Evolutionary conservation across 2,888 invertebrate genomes (phyloP), one percentile per base, ranked within the genome.

Genomic region (Acronicta aceris): DNA sequence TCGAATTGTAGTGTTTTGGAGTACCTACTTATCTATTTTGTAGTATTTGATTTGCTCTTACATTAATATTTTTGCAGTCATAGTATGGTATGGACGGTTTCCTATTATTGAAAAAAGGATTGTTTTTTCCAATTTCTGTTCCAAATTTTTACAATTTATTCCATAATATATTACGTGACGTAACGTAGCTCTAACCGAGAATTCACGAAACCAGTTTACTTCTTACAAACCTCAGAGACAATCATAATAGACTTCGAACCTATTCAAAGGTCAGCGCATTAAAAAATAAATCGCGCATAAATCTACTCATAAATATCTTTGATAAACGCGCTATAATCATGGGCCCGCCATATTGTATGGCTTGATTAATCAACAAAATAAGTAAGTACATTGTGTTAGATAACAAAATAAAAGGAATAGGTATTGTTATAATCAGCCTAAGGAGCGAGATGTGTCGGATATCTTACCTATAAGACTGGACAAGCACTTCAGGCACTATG

Each of bases 261-360:
- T 12, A 33, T 40, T 33, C 15, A 72, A 21, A 66, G 52, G 40
- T 50, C 46, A 56, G 17, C 60, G 46, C 50, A 21, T 49, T 16
- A 52, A 13, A 12, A 33, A 43, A 12, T 47, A 16, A 53, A 47
- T 15, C 2, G 13, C 25, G 25, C 17, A 70, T 70, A 48, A 30
- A 51, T 59, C 50, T 41, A 1, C 0, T 21, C 7, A 6, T 38
- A 36, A 52, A 33, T 52, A 55, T 51, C 25, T 40, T 15, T 40
- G 36, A 67, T 50, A 36, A 50, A 16, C 16, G 41, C 61, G 68
- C 43, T 61, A 47, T 30, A 5, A 67, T 56, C 50, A 13, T n/a
- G 0, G 9, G 43, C 46, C 53, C 21, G 62, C 62, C 62, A 67
- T 73, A 2, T 72, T 73, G 73, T 12, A 2, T 9, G 12, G 45